These are phyloP conservation scores for Rhinopomastus cyanomelas DNA, from an alignment of 2,113 vertebrate species.

Conservation along the genomic window DNA sequence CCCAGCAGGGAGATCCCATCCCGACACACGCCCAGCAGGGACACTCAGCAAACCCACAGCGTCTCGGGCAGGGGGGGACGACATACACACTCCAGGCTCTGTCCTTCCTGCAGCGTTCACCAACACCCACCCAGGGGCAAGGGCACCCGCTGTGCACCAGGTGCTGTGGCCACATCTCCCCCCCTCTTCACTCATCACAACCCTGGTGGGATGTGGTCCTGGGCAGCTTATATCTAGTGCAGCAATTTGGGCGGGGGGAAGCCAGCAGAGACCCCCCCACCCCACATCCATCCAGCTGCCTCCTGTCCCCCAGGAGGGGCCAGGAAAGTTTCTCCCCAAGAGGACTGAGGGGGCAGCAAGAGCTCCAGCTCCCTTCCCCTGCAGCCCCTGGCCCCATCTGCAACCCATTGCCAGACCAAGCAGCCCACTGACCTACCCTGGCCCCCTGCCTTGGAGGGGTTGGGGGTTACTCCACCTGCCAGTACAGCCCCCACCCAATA, in stretches of 20 bases:
- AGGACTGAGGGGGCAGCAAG: background rate
- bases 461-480: background rate
- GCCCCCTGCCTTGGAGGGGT: fast-evolving
- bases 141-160: fast-evolving
- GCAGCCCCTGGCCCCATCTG: background rate
- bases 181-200: background rate
- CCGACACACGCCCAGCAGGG: background rate
- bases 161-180: background rate
- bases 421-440: fast-evolving
- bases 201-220: fast-evolving
- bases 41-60: background rate
- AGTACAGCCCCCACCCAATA: background rate
- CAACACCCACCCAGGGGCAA: background rate
- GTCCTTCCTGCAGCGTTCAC: background rate
- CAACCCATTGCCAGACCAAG: fast-evolving
- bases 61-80: fast-evolving
- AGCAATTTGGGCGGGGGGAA: fast-evolving
- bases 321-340: background rate
- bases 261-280: fast-evolving
- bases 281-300: background rate
- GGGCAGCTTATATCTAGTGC: background rate
- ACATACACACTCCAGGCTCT: background rate
- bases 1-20: background rate
- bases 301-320: background rate
- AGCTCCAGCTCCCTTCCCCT: background rate